Conservation (phyloP, 2,113 vertebrate species). For the Tenrec ecaudatus region DNA sequence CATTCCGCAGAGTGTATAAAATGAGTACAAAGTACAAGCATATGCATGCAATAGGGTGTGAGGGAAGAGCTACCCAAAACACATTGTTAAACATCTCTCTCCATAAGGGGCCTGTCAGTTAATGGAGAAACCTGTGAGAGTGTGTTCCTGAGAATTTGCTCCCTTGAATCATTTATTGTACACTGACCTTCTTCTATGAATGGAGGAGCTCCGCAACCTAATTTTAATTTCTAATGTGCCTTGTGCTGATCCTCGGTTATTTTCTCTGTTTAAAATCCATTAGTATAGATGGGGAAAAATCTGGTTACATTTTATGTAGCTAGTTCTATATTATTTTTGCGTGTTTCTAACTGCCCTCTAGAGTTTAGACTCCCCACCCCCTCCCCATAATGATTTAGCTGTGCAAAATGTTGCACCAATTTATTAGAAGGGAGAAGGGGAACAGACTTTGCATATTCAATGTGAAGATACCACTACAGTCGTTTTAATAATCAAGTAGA, state of each 20-base stretch:
- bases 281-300: slow-evolving; percentile 65
- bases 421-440: slow-evolving; percentile 64
- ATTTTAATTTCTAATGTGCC: slow-evolving; percentile 28
- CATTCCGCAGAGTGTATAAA: neutral
- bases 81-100: neutral
- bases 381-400: slow-evolving; percentile 69
- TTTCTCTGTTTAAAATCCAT: slow-evolving; percentile 72
- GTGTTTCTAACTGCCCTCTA: slow-evolving; percentile 75
- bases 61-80: slow-evolving; percentile 24
- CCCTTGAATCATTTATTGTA: neutral
- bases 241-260: slow-evolving; percentile 22
- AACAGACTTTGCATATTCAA: slow-evolving; percentile 74
- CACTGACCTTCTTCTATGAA: neutral
- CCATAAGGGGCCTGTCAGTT: fast-evolving
- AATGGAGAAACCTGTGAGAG: neutral
- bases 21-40: neutral
- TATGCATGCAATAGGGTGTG: neutral
- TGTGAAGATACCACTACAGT: slow-evolving; percentile 52
- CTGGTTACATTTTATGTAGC: slow-evolving; percentile 67
- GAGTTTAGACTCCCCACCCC: slow-evolving; percentile 40
- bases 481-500: slow-evolving; percentile 61
- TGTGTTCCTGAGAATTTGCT: fast-evolving
- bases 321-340: slow-evolving; percentile 60
- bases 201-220: neutral
- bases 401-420: slow-evolving; percentile 72